phyloP scores from a whole-genome alignment of 1,140 invertebrate species.

The Drosophila truncata region DNA sequence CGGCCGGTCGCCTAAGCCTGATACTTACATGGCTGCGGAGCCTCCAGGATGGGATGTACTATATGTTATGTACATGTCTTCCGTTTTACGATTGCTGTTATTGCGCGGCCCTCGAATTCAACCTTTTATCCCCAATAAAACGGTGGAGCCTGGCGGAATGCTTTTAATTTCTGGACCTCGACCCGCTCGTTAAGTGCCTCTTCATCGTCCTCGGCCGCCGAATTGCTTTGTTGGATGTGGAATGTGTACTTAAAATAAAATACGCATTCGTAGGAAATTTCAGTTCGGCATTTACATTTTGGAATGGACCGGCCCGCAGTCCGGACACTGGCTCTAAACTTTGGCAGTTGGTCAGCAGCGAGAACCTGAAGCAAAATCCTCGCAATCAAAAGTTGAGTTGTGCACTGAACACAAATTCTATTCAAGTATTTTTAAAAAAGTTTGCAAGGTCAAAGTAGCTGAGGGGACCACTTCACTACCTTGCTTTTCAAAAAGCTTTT shows the following conservation, averaged over 20 bases:
- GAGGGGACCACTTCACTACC: neutral
- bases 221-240: slow-evolving; percentile 42
- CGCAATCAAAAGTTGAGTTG: slow-evolving; percentile 47
- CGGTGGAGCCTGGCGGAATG: slow-evolving; percentile 51
- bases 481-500: too few relatives aligned
- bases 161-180: slow-evolving; percentile 60
- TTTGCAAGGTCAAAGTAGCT: neutral
- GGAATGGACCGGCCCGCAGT: slow-evolving; percentile 24
- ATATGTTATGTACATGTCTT: slow-evolving; percentile 12
- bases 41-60: slow-evolving; percentile 2
- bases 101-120: slow-evolving; percentile 35
- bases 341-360: slow-evolving; percentile 44
- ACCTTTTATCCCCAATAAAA: slow-evolving; percentile 61
- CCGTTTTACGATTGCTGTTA: slow-evolving; percentile 56
- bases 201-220: neutral
- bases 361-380: slow-evolving; percentile 43
- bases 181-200: slow-evolving; percentile 52
- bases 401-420: slow-evolving; percentile 18
- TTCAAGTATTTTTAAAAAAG: neutral
- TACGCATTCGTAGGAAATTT: slow-evolving; percentile 45
- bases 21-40: neutral
- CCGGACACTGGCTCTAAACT: slow-evolving; percentile 43
- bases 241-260: slow-evolving; percentile 56
- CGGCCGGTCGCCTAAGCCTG: slow-evolving; percentile 3
- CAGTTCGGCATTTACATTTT: slow-evolving; percentile 46